These are phyloP conservation scores for Huso huso DNA, from an alignment of 2,797 vertebrate species.

Conservation along the genomic window DNA sequence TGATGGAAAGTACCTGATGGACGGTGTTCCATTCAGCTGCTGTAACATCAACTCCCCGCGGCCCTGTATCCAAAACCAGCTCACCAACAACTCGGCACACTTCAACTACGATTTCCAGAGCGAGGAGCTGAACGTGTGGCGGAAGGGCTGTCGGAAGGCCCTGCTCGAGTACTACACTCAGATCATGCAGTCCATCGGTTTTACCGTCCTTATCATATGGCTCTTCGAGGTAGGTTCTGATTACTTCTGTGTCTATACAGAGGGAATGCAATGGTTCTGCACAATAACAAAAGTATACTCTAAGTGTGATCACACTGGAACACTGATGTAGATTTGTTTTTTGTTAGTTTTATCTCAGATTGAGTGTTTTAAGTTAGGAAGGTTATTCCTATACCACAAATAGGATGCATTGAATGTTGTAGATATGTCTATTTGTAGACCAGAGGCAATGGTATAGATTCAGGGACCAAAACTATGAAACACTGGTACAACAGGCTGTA, in stretches of 20 bases:
- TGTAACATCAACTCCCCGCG: conserved; percentile 73
- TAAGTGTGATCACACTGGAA: too few relatives aligned
- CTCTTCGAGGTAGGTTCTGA: conserved; percentile 69
- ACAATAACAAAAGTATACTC: too few relatives aligned
- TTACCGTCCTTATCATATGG: conserved; percentile 71
- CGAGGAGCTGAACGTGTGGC: conserved; percentile 74
- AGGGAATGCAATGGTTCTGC: too few relatives aligned
- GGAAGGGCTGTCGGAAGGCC: conserved; percentile 65
- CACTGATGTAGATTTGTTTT: too few relatives aligned
- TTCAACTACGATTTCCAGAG: conserved; percentile 60
- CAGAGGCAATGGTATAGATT: too few relatives aligned
- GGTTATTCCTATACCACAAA: too few relatives aligned
- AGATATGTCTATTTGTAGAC: too few relatives aligned
- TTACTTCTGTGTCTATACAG: background rate
- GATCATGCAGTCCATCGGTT: conserved; percentile 68
- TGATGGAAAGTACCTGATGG: conserved; percentile 66
- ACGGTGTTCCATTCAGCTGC: conserved; percentile 81
- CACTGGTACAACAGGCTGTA: too few relatives aligned
- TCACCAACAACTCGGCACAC: conserved; percentile 67
- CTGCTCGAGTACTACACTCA: conserved; percentile 71
- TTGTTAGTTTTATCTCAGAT: too few relatives aligned
- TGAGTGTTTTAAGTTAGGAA: too few relatives aligned
- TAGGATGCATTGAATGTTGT: too few relatives aligned
- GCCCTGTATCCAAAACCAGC: conserved; percentile 76
- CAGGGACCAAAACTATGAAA: too few relatives aligned